Evolutionary conservation across 92 coral and sea anemone genomes (phyloP).

Genomic region (Porites lobata): DNA sequence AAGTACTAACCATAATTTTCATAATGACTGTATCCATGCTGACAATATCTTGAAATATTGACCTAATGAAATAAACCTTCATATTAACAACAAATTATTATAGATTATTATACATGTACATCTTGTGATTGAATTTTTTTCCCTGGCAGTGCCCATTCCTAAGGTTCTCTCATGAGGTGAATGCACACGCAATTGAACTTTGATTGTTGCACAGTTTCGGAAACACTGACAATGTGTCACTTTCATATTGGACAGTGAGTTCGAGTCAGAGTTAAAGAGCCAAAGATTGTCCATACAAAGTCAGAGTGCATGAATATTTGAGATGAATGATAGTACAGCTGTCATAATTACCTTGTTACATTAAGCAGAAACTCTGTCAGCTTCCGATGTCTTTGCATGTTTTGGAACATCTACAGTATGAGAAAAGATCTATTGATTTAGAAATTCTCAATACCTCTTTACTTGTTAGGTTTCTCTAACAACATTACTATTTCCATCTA

Average conservation of each 20-base stretch:
- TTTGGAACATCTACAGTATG: constrained; percentile 88
- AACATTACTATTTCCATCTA: not conserved
- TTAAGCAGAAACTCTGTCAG: constrained; percentile 96
- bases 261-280: too few species aligned
- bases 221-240: not conserved
- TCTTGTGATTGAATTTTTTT: too few species aligned
- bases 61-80: constrained; percentile 49
- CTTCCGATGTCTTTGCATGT: constrained; percentile 96
- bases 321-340: too few species aligned
- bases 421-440: not conserved
- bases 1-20: constrained; percentile 94
- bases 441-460: too few species aligned
- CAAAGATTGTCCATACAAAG: too few species aligned
- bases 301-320: too few species aligned
- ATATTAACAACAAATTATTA: not conserved
- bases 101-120: too few species aligned
- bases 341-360: constrained; percentile 86
- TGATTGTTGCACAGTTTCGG: too few species aligned
- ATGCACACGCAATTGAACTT: too few species aligned
- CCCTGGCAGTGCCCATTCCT: too few species aligned
- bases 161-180: not conserved
- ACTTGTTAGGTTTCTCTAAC: too few species aligned
- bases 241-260: too few species aligned
- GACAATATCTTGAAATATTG: constrained; percentile 98
- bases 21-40: constrained; percentile 99